phyloP scores from a whole-genome alignment of 2,113 vertebrate species.

The Podarcis muralis region DNA sequence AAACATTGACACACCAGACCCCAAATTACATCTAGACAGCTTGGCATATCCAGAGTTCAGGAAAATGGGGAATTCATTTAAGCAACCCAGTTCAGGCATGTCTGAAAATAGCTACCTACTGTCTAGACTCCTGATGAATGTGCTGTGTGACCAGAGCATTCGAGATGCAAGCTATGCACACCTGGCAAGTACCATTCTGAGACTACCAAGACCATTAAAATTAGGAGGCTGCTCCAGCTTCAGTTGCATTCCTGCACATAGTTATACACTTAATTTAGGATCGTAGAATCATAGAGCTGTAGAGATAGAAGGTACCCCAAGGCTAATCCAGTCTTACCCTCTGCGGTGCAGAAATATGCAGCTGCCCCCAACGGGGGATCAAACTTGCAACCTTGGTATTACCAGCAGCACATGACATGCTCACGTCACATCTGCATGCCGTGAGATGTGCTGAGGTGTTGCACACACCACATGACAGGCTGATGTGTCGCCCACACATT shows the following conservation, averaged over 20 bases:
- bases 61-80: conserved; percentile 42
- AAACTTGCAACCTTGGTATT: too few relatives aligned
- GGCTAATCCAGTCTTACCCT: too few relatives aligned
- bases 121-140: neutral
- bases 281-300: too few relatives aligned
- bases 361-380: too few relatives aligned
- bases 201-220: neutral
- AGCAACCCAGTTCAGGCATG: neutral
- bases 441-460: too few relatives aligned
- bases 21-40: conserved; percentile 49
- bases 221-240: neutral
- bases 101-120: conserved; percentile 14
- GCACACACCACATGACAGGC: neutral
- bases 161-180: neutral
- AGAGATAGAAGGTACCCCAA: neutral
- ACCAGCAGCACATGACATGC: too few relatives aligned
- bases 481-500: neutral
- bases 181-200: neutral
- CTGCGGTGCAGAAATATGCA: too few relatives aligned
- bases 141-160: neutral
- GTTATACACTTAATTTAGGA: neutral
- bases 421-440: too few relatives aligned
- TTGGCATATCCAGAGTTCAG: conserved; percentile 34
- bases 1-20: conserved; percentile 45
- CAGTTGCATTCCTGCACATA: neutral